These are phyloP conservation scores for Erynnis tages DNA, from an alignment of 2,888 invertebrate genomes.

Conservation along the genomic window DNA sequence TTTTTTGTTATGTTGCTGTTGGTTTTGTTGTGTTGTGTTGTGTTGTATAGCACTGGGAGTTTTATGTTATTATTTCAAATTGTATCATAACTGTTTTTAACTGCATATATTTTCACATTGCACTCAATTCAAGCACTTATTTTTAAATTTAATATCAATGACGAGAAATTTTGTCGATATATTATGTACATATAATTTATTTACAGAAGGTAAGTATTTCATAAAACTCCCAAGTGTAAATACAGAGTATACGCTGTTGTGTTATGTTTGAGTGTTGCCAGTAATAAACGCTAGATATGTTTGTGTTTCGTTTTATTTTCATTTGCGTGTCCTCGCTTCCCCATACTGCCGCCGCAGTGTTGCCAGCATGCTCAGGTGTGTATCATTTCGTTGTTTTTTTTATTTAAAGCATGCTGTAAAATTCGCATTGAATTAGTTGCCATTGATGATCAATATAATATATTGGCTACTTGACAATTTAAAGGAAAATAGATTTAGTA, in stretches of 20 bases:
- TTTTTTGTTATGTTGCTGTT: slow-evolving; percentile 27
- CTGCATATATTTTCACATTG: no score
- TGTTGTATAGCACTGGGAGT: slow-evolving; percentile 3
- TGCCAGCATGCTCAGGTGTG: slow-evolving; percentile 39
- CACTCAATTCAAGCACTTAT: no score
- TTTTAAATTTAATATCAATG: no score
- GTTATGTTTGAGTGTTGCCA: slow-evolving; percentile 5
- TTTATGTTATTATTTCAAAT: slow-evolving; percentile 13
- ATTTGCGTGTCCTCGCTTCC: slow-evolving; percentile 1
- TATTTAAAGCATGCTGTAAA: neutral
- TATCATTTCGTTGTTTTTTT: slow-evolving; percentile 33
- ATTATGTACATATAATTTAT: no score
- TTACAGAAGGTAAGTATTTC: no score
- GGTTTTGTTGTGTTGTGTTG: slow-evolving; percentile 8
- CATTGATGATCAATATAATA: no score
- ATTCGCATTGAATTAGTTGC: no score
- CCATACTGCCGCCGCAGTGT: slow-evolving; percentile 31
- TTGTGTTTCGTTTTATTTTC: slow-evolving; percentile 31
- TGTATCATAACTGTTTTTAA: neutral
- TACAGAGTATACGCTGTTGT: neutral
- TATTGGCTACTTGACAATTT: no score
- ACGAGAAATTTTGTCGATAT: no score
- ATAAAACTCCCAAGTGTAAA: neutral
- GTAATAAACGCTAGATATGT: slow-evolving; percentile 24
- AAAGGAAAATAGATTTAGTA: no score